These are phyloP conservation scores for Scylla paramamosain DNA, from an alignment of 1,140 invertebrate species.

Conservation along the genomic window DNA sequence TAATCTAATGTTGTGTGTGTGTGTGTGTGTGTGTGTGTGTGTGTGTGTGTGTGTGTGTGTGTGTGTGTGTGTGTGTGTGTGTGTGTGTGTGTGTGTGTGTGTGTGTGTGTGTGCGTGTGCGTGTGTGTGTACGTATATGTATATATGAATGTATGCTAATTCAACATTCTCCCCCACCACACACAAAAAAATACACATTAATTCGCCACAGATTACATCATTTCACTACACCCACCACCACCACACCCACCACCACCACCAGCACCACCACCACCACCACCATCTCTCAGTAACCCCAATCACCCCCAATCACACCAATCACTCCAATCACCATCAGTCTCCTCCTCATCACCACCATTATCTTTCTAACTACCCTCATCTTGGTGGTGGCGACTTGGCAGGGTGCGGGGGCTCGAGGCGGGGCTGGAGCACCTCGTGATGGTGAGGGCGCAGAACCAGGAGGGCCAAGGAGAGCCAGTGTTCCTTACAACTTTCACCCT, in stretches of 20 bases:
- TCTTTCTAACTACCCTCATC: too few species aligned
- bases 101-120: background rate
- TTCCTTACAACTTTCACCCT: conserved; percentile 62
- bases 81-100: background rate
- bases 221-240: background rate
- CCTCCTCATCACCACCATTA: background rate
- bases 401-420: conserved; percentile 48
- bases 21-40: background rate
- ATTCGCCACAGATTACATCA: background rate
- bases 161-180: background rate
- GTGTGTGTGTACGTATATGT: background rate
- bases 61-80: too few species aligned
- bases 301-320: background rate
- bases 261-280: background rate
- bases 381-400: background rate
- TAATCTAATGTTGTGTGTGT: too few species aligned
- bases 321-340: background rate
- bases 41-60: background rate
- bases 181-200: background rate
- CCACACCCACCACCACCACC: background rate
- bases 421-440: conserved; percentile 60
- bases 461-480: conserved; percentile 51
- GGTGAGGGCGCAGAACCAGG: conserved; percentile 49
- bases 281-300: background rate
- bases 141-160: background rate